Base-by-base conservation (phyloP, 2,797 vertebrate genomes). In the Hypotaenidia okinawae region DNA sequence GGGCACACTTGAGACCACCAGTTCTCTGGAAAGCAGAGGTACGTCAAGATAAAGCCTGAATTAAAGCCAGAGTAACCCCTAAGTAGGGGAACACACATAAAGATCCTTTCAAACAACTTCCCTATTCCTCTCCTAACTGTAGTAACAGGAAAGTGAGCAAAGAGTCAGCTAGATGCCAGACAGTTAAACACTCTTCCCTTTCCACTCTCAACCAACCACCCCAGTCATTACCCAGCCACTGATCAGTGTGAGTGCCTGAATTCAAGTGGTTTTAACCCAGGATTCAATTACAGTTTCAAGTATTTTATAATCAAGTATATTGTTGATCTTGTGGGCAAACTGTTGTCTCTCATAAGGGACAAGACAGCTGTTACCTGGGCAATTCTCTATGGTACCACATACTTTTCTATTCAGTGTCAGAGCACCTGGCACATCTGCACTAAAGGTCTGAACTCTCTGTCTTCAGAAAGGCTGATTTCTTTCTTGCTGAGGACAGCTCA, bases 1-100 rank as follows among this genome's bases (percentile, higher is more conserved):
- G 98, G 98, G 49, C 99, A 99, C 92, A 99, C 97, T n/a, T 98
- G 98, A 96, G 98, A 99, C 99, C 99, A 99, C 99, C 99, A 99
- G 98, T 99, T 99, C 98, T 99, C 99, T 99, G 97, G 77, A 97
- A 90, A 92, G 72, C 91, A 84, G 90, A 95, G 93, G 32, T 94
- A 80, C 59, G 82, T 19, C 52, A 35, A 67, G 18, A 81, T 9
- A 70, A 87, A 85, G 64, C 9, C 49, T 61, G 39, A 70, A 39
- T 19, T 32, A 69, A 86, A 90, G 32, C 23, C 54, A 72, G 10
- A 72, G 25, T 24, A 80, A 33, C 3, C 22, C 18, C 17, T 85
- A 72, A 76, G 47, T 3, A 39, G 3, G 5, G 14, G 19, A 83
- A 72, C 12, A 63, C 18, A 37, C 8, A 33, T 30, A 23, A 77